These are phyloP conservation scores for Pheucticus melanocephalus DNA, from an alignment of 2,113 vertebrate species.

Conservation along the genomic window DNA sequence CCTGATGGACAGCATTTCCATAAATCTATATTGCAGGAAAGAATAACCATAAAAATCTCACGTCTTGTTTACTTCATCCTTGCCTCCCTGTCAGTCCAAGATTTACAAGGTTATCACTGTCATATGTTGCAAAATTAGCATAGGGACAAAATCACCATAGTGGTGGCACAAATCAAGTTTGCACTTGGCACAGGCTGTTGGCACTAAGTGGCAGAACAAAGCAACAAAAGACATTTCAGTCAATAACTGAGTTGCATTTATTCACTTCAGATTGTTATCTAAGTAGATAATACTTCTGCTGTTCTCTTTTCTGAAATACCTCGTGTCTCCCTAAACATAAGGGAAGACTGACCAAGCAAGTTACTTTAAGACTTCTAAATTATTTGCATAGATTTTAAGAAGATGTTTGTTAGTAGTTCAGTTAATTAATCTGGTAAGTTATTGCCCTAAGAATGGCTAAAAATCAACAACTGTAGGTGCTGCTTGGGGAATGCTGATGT, in stretches of 20 bases:
- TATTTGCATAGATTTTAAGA: neutral
- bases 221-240: neutral
- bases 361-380: neutral
- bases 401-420: neutral
- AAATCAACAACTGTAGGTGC: neutral
- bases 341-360: neutral
- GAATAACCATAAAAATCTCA: neutral
- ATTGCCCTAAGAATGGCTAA: neutral
- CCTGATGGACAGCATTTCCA: neutral
- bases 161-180: neutral
- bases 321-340: neutral
- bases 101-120: neutral
- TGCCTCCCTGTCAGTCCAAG: neutral
- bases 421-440: neutral
- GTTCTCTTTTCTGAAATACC: neutral
- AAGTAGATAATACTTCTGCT: neutral
- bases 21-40: fast-evolving
- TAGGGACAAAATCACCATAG: neutral
- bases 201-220: neutral
- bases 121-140: neutral
- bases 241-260: neutral
- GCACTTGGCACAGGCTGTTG: neutral
- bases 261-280: neutral
- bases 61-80: fast-evolving
- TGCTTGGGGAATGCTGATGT: neutral